Evolutionary conservation across 1,140 invertebrate genomes (phyloP).

Genomic region (Holcopasites calliopsidis): DNA sequence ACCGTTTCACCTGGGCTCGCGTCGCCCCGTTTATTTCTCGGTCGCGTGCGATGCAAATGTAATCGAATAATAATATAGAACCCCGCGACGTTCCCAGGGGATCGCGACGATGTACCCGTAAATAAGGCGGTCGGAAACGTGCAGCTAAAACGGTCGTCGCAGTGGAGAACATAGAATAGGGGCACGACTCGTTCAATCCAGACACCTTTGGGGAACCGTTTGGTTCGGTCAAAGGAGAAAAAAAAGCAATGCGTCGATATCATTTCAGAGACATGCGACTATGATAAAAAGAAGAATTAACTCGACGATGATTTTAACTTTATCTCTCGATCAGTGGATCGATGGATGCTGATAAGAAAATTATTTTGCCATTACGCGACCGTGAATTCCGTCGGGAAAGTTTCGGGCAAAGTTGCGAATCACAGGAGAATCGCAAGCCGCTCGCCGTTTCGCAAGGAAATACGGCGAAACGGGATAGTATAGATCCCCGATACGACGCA

Average conservation of each 20-base stretch:
- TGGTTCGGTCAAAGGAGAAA: background rate
- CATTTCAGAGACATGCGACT: no score
- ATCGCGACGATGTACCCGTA: background rate
- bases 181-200: background rate
- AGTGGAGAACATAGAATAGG: conserved; percentile 1
- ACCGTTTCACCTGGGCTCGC: background rate
- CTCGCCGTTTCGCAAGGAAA: background rate
- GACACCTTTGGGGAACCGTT: background rate
- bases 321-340: no score
- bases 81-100: background rate
- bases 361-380: background rate
- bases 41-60: conserved; percentile 33
- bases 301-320: no score
- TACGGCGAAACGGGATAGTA: background rate
- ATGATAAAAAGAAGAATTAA: no score
- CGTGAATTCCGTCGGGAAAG: background rate
- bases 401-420: background rate
- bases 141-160: background rate
- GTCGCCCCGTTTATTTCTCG: conserved; percentile 8
- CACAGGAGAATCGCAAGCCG: background rate
- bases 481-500: background rate
- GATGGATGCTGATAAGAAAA: no score
- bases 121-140: conserved; percentile 2
- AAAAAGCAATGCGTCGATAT: background rate
- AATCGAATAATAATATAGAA: conserved; percentile 29